phyloP scores from a whole-genome alignment of 1,140 invertebrate genomes.

The Pinna nobilis region DNA sequence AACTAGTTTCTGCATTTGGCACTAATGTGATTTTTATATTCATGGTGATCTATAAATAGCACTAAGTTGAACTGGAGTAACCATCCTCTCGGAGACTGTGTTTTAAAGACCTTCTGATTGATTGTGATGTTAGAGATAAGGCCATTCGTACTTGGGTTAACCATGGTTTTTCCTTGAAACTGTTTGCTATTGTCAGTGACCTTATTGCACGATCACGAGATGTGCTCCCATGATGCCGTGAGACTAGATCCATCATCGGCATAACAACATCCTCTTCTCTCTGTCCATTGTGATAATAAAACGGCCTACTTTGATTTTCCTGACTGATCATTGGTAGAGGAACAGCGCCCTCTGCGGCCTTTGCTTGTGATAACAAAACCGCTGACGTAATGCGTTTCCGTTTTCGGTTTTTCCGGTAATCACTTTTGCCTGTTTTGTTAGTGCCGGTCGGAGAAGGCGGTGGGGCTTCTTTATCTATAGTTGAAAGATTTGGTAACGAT shows the following conservation, averaged over 20 bases:
- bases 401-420: slow-evolving; percentile 37
- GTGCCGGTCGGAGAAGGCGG: slow-evolving; percentile 1
- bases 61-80: too few relatives aligned
- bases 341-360: slow-evolving; percentile 53
- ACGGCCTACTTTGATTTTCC: slow-evolving; percentile 57
- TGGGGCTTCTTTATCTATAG: slow-evolving; percentile 33
- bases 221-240: slow-evolving; percentile 58
- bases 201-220: slow-evolving; percentile 66
- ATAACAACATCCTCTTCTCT: slow-evolving; percentile 55
- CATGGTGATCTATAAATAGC: neutral
- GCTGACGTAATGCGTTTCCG: slow-evolving; percentile 43
- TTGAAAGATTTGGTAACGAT: slow-evolving; percentile 23
- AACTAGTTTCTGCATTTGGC: neutral
- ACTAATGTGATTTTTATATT: neutral
- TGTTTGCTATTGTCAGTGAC: slow-evolving; percentile 65
- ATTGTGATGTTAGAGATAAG: slow-evolving; percentile 53
- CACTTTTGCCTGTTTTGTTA: slow-evolving; percentile 17
- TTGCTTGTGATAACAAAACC: slow-evolving; percentile 51
- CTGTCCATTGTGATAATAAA: slow-evolving; percentile 61
- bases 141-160: slow-evolving; percentile 66
- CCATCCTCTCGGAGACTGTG: neutral
- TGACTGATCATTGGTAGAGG: slow-evolving; percentile 58
- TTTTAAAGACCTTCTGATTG: slow-evolving; percentile 45
- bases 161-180: slow-evolving; percentile 71
- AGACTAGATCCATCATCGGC: slow-evolving; percentile 54